Evolutionary conservation across 1,140 invertebrate species (phyloP), one percentile per base, ranked within the genome.

Genomic region (Telenomus remus): DNA sequence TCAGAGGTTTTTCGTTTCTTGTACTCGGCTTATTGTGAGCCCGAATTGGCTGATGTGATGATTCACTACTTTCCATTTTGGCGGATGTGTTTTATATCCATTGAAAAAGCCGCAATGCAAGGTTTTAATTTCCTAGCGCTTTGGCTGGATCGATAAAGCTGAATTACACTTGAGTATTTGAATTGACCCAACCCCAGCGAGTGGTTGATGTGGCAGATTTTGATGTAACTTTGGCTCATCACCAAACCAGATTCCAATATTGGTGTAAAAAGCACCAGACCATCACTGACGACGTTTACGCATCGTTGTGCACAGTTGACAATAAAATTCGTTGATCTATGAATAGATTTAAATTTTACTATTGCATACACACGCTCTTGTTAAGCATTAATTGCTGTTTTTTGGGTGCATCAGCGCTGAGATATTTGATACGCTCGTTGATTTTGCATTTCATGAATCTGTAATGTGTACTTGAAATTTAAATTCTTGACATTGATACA

Each of bases 141-240:
- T 27, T 27, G 19, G 19, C 19, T 6, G 34, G 33, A 46, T 46
- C 37, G 12, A 56, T 61, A 27, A 27, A 27, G 19, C 19, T 49
- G 13, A 61, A 15, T 55, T 55, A 44, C 57, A 56, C 27, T 44
- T 46, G 12, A 46, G 49, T 56, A 56, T 19, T 61, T 63, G 49
- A 48, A 64, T 64, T 64, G 47, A 57, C 59, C 35, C 42, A 14
- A 11, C n/a, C 11, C 37, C 57, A 34, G 53, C 49, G 46, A 64
- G 37, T 71, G 59, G 59, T 71, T 71, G 15, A 53, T 63, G 59
- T 63, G 68, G 16, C 68, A 57, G 49, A 57, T 63, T 63, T 71
- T 56, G 47, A 64, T 60, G 53, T 57, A 51, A 64, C 15, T 56
- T n/a, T 71, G 59, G 68, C 59, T 53, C 33, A 46, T 46, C 44